These are phyloP conservation scores for Pontoporia blainvillei DNA, from an alignment of 2,113 vertebrate species.

Conservation along the genomic window DNA sequence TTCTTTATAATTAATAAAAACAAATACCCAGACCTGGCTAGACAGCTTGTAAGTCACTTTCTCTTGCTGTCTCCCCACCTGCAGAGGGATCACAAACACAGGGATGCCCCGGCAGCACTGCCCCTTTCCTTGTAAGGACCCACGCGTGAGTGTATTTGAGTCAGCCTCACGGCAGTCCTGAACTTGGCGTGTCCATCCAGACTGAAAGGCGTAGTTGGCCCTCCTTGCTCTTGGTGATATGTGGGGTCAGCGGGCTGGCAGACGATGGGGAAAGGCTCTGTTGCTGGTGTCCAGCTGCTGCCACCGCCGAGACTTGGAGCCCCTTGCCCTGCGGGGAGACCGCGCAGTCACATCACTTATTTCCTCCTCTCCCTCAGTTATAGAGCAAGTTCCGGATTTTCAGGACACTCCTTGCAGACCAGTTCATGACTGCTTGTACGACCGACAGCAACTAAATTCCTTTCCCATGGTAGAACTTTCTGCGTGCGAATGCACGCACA, in stretches of 20 bases:
- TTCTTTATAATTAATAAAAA: conserved; percentile 45
- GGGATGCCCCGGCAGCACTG: not conserved
- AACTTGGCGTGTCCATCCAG: not conserved
- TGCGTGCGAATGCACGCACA: rapidly evolving
- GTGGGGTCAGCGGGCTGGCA: too few species aligned
- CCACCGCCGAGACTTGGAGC: not conserved
- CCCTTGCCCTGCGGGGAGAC: not conserved
- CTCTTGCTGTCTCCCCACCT: not conserved
- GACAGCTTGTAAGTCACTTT: conserved; percentile 13
- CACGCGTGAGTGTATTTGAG: not conserved
- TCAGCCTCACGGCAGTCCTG: too few species aligned
- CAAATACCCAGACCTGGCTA: conserved; percentile 16
- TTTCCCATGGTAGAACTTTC: not conserved
- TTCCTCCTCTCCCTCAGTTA: too few species aligned
- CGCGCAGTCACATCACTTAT: rapidly evolving
- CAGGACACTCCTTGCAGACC: not conserved
- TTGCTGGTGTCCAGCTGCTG: not conserved
- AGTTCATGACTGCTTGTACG: not conserved
- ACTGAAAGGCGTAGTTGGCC: not conserved
- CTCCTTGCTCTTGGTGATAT: not conserved
- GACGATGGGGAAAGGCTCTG: not conserved
- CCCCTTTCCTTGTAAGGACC: not conserved
- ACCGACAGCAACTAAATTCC: too few species aligned
- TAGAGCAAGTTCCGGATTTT: not conserved
- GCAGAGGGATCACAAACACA: not conserved